phyloP scores from a whole-genome alignment of 2,888 invertebrate species.

The Agonopterix arenella region DNA sequence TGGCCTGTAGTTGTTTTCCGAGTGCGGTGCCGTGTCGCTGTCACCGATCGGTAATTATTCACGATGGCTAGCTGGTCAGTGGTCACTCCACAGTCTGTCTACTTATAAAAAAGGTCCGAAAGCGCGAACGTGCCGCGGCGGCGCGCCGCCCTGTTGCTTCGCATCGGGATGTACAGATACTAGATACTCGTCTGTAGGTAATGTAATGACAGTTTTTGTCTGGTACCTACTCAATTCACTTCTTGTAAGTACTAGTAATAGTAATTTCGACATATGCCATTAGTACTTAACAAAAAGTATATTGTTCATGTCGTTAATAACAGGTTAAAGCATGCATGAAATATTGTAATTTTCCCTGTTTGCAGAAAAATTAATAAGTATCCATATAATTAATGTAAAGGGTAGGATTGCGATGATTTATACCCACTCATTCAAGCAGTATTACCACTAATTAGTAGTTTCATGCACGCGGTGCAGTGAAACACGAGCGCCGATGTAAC shows the following conservation, averaged over 20 bases:
- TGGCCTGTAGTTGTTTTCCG: constrained; percentile 20
- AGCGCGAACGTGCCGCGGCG: constrained; percentile 25
- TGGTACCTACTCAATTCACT: neutral
- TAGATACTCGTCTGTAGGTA: neutral
- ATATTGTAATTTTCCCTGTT: too few species aligned
- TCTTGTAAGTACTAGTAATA: too few species aligned
- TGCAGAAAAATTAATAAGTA: too few species aligned
- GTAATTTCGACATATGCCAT: too few species aligned
- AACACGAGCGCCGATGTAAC: constrained; percentile 23
- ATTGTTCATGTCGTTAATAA: too few species aligned
- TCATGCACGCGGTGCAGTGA: constrained; percentile 26
- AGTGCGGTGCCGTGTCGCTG: constrained; percentile 64
- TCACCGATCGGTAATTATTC: constrained; percentile 68
- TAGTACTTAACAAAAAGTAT: too few species aligned
- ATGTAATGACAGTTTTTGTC: neutral
- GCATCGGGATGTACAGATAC: neutral
- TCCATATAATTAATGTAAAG: neutral
- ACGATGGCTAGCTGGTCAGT: constrained; percentile 34
- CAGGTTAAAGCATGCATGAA: too few species aligned
- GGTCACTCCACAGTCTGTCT: neutral
- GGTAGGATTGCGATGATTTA: constrained; percentile 20
- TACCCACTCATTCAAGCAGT: constrained; percentile 23
- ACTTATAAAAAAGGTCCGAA: constrained; percentile 27
- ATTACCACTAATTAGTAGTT: constrained; percentile 34
- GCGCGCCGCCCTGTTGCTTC: constrained; percentile 16